Evolutionary conservation across 2,113 vertebrate species (phyloP).

Genomic region (Casuarius casuarius): DNA sequence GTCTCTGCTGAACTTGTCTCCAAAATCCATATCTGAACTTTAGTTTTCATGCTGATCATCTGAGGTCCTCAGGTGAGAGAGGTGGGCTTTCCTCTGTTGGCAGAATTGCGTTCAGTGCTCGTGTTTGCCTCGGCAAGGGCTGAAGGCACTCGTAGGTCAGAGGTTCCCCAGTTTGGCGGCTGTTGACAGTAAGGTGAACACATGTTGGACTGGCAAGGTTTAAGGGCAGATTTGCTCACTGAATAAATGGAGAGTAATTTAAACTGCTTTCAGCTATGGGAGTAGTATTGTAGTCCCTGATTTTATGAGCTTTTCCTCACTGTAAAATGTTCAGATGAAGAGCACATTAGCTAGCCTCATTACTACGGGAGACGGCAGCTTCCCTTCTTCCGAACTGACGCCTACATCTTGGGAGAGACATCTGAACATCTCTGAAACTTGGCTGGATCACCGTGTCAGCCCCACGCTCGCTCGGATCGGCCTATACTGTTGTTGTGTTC

Average conservation of each 20-base stretch:
- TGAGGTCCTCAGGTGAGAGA: rapidly evolving
- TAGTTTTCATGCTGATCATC: not conserved
- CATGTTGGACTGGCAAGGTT: not conserved
- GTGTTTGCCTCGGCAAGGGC: rapidly evolving
- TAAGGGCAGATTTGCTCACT: not conserved
- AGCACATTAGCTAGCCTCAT: not conserved
- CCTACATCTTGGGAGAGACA: not conserved
- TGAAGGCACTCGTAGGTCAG: not conserved
- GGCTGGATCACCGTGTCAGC: not conserved
- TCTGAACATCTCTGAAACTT: not conserved
- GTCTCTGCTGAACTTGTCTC: not conserved
- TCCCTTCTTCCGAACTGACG: not conserved
- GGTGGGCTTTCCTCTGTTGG: not conserved
- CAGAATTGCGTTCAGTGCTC: not conserved
- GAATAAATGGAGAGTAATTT: not conserved
- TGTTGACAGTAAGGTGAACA: not conserved
- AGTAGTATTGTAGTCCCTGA: not conserved
- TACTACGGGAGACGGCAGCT: not conserved
- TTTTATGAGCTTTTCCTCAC: not conserved
- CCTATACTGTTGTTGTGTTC: not conserved
- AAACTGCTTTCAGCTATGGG: not conserved
- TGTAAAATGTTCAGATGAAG: not conserved
- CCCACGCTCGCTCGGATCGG: not conserved
- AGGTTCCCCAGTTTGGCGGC: not conserved
- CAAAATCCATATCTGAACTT: not conserved